Base-by-base conservation (phyloP, 2,888 invertebrate genomes). In the Drosophila helvetica region DNA sequence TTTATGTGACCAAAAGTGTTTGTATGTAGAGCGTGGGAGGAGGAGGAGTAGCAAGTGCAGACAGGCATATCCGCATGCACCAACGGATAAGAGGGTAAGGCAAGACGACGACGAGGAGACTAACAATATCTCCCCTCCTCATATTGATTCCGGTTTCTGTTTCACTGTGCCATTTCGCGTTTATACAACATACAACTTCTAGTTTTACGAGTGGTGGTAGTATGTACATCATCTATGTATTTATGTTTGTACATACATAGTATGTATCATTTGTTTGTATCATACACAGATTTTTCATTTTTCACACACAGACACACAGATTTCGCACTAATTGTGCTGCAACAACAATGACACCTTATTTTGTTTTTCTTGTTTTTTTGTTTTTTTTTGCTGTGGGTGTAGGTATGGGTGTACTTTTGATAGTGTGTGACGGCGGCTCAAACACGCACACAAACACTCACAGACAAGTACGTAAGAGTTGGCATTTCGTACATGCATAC, bases 131-230 rank as follows among this genome's bases (percentile, higher is more conserved):
- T 38, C 38, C 38, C 38, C 38, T 15, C 15, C 15, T 65, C 67
- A 70, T 75, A 75, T 75, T 74, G 72, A 79, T 84, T 82, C 81
- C 81, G 81, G 85, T 82, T 84, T 82, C 79, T 84, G 74, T 84
- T 81, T 82, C 74, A 81, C 81, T 82, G 79, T 82, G 81, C 79
- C 85, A 82, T 74, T 84, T 64, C 58, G 42, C 38, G 38, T 79
- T 73, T 58, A 63, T 48, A 64, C 64, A 72, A 65, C 61, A 53
- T 52, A 43, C 54, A 48, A 48, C 50, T 46, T 48, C 46, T 53
- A 18, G 25, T 48, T 19, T 48, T 8, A n/a, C 25, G n/a, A 19
- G 38, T 48, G 15, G 17, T 19, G 25, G 15, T 48, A 10, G 8
- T 15, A 22, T 48, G 19, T 47, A 60, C 68, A 33, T 38, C 38